Conservation (phyloP, 2,113 vertebrate species). For the Amazona guildingii region DNA sequence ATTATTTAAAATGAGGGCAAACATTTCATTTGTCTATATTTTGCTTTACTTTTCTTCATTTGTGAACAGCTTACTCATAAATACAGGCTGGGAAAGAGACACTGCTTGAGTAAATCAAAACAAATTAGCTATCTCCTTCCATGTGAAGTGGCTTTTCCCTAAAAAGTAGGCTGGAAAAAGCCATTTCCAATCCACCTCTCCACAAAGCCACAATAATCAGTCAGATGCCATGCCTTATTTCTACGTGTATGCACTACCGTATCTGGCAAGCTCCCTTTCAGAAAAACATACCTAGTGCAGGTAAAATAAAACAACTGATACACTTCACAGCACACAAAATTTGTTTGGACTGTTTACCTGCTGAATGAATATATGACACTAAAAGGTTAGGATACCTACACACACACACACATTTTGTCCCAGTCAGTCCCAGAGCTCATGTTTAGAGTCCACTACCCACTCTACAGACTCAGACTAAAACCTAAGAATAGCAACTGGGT, state of each 20-base stretch:
- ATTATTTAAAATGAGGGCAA: background rate
- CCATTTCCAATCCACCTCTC: background rate
- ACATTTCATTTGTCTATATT: background rate
- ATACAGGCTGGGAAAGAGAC: background rate
- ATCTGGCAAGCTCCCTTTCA: background rate
- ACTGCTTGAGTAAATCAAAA: background rate
- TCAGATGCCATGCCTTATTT: background rate
- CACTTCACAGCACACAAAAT: background rate
- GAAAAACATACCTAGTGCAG: background rate
- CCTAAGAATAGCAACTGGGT: background rate
- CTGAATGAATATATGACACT: background rate
- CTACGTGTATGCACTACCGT: background rate
- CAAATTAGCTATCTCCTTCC: background rate
- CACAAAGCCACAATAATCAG: background rate
- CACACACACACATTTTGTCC: background rate
- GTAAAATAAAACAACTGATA: background rate
- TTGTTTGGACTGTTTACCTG: background rate
- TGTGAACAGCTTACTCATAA: background rate
- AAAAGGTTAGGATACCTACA: background rate
- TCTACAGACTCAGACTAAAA: background rate
- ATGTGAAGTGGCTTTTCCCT: background rate
- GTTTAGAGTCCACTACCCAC: background rate
- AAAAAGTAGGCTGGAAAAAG: background rate
- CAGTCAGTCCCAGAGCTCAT: background rate
- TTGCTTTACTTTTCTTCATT: background rate